A percentile compares a stretch with the other conserved stretches of the same genome.
Evolutionary conservation across 2,113 vertebrate genomes (phyloP).

Genomic region (Hemibagrus wyckioides): DNA sequence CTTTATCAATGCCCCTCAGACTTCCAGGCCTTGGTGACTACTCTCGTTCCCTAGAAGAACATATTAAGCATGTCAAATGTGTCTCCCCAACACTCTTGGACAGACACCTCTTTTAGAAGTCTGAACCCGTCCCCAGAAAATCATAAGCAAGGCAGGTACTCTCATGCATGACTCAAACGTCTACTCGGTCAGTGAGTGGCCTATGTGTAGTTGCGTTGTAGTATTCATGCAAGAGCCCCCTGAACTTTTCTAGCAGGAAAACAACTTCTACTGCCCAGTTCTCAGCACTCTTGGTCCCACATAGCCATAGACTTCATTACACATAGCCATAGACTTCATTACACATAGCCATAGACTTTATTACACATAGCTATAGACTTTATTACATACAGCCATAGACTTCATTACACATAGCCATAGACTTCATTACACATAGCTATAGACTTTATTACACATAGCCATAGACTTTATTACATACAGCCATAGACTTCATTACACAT

Average conservation of each 20-base stretch:
- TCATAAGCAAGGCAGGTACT: constrained; percentile 2
- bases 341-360: not conserved
- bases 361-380: not conserved
- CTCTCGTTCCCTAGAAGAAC: not conserved
- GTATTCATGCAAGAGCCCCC: not conserved
- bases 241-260: not conserved
- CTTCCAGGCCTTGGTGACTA: not conserved
- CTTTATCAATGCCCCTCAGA: not conserved
- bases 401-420: not conserved
- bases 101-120: not conserved
- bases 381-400: not conserved
- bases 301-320: not conserved
- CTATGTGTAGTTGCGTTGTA: not conserved
- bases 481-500: not conserved
- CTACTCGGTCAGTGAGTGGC: not conserved
- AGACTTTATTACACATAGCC: too few relatives aligned
- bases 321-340: too few relatives aligned
- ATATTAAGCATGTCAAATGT: not conserved
- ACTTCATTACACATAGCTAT: too few relatives aligned
- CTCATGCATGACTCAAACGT: not conserved
- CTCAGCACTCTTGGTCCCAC: not conserved
- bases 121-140: not conserved
- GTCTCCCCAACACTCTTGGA: not conserved
- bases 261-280: not conserved
- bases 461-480: not conserved